These are phyloP conservation scores for Dunckerocampus dactyliophorus DNA, from an alignment of 2,113 vertebrate genomes.

Conservation along the genomic window DNA sequence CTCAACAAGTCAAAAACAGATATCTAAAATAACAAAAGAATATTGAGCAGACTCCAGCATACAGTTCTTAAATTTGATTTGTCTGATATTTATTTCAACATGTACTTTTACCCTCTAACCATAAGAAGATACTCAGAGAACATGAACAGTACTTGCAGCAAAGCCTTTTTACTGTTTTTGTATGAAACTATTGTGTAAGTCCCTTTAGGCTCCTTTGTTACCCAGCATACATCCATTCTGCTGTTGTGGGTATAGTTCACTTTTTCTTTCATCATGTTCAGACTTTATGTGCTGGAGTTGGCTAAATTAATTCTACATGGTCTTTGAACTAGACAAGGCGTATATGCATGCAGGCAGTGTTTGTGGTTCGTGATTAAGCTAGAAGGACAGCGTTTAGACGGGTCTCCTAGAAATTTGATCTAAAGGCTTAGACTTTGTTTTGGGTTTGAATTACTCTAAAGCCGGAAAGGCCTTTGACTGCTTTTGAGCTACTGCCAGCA, in stretches of 20 bases:
- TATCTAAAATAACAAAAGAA: too few relatives aligned
- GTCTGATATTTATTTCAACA: too few relatives aligned
- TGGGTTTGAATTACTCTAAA: constrained; percentile 4
- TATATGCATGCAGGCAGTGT: background rate
- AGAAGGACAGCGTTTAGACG: background rate
- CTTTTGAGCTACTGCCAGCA: background rate
- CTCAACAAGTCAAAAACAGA: too few relatives aligned
- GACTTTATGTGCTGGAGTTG: background rate
- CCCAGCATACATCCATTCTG: constrained; percentile 50
- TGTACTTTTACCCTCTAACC: constrained; percentile 16
- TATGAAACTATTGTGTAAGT: constrained; percentile 46
- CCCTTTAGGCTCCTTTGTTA: constrained; percentile 34
- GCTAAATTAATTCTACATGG: background rate
- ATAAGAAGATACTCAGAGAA: constrained; percentile 31
- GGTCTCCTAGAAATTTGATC: background rate
- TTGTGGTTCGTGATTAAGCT: background rate
- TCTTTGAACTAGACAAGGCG: background rate
- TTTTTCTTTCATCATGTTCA: constrained; percentile 12
- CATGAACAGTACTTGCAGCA: constrained; percentile 22
- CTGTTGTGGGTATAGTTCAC: constrained; percentile 45
- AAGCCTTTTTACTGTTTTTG: constrained; percentile 47
- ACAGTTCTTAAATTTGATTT: too few relatives aligned
- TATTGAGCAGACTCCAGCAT: too few relatives aligned
- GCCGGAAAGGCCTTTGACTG: background rate
- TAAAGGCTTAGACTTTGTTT: constrained; percentile 2